These are phyloP conservation scores for Oceanodroma tethys DNA, from an alignment of 2,113 vertebrate species.

Conservation along the genomic window DNA sequence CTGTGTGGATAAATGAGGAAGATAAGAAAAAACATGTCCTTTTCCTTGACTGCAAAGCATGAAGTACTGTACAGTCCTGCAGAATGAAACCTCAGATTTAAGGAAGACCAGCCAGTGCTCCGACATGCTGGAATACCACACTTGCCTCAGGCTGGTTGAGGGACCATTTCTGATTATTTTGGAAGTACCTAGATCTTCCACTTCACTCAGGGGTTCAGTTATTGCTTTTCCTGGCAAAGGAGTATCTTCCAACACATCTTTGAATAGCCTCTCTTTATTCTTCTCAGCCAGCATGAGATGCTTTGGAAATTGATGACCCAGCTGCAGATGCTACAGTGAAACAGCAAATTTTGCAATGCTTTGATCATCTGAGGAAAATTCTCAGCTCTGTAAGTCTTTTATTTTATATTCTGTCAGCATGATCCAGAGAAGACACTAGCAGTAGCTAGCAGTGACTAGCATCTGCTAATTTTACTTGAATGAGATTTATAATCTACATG, in stretches of 20 bases:
- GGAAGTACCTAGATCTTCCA: not conserved
- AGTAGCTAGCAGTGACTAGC: not conserved
- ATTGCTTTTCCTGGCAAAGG: not conserved
- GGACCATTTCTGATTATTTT: not conserved
- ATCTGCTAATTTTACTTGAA: not conserved
- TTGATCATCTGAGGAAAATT: conserved; percentile 1
- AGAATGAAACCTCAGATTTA: not conserved
- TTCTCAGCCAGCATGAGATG: not conserved
- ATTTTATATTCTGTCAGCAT: not conserved
- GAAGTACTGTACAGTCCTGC: not conserved
- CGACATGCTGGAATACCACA: not conserved
- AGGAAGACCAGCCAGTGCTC: not conserved
- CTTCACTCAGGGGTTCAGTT: not conserved
- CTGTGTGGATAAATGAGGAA: not conserved
- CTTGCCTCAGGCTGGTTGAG: not conserved
- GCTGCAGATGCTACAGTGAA: not conserved
- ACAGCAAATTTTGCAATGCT: not conserved
- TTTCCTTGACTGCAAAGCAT: not conserved
- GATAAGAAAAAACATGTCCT: not conserved
- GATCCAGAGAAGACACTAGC: not conserved
- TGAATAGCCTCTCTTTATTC: not conserved
- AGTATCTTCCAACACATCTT: not conserved
- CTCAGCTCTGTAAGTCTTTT: not conserved
- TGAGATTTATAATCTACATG: not conserved
- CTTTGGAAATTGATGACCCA: not conserved